Conservation (phyloP, 1,140 invertebrate genomes). For the Bombus polaris region DNA sequence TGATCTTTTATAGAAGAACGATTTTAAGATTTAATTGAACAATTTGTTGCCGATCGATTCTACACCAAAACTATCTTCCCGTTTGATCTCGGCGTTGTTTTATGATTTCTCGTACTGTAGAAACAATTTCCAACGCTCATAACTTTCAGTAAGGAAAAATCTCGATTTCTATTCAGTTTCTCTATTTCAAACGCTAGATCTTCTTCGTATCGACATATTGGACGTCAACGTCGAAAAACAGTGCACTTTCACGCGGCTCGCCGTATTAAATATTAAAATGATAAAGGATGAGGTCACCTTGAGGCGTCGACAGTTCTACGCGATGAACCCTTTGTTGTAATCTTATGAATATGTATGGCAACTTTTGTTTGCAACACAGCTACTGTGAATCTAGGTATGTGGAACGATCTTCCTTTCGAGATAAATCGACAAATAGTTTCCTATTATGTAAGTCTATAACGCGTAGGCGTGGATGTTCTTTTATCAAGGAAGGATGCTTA, state of each 20-base stretch:
- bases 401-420: constrained; percentile 51
- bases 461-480: constrained; percentile 10
- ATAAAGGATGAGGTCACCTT: constrained; percentile 35
- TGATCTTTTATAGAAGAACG: too few species aligned
- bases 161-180: neutral
- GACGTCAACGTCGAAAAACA: neutral
- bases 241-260: neutral
- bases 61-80: too few species aligned
- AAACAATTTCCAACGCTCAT: too few species aligned
- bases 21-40: too few species aligned
- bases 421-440: constrained; percentile 47
- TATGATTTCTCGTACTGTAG: too few species aligned
- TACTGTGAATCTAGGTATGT: constrained; percentile 50
- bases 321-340: constrained; percentile 45
- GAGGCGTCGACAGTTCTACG: constrained; percentile 6
- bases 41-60: too few species aligned
- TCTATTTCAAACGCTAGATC: neutral
- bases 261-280: neutral
- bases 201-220: neutral
- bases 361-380: constrained; percentile 43
- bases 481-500: neutral
- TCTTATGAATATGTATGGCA: constrained; percentile 62
- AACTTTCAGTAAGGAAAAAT: too few species aligned
- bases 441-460: constrained; percentile 38
- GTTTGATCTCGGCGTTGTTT: too few species aligned